Conservation (phyloP, 92 coral and sea anemone species). For the Pocillopora meandrina region DNA sequence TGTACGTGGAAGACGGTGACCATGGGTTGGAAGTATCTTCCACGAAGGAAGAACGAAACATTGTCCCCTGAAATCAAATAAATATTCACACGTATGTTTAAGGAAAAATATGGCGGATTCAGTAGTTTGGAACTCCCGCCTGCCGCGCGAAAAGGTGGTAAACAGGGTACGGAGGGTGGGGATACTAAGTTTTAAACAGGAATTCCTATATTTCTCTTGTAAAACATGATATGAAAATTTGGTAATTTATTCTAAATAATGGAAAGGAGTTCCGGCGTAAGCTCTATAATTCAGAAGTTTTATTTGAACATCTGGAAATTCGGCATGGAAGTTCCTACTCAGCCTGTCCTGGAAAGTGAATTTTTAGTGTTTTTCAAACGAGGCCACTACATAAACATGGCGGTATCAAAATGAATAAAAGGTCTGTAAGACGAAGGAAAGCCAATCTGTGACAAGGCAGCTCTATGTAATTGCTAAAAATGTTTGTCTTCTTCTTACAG, state of each 20-base stretch:
- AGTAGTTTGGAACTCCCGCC: constrained; percentile 35
- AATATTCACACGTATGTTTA: neutral
- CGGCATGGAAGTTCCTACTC: neutral
- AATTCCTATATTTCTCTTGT: no score
- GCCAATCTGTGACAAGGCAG: no score
- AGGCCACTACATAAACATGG: constrained; percentile 27
- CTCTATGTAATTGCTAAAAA: neutral
- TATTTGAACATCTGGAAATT: no score
- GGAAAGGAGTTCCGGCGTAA: no score
- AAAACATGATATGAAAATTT: no score
- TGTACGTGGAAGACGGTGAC: constrained; percentile 87
- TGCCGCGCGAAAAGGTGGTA: neutral
- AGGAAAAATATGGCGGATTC: neutral
- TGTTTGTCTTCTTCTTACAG: neutral
- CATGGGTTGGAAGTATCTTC: constrained; percentile 79
- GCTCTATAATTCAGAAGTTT: no score
- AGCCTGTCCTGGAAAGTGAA: neutral
- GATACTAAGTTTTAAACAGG: neutral
- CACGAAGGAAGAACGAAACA: constrained; percentile 42
- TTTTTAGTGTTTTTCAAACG: neutral
- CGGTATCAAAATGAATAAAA: neutral
- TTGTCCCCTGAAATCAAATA: neutral
- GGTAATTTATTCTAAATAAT: no score
- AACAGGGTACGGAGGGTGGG: neutral
- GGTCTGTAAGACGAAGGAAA: no score